phyloP scores from a whole-genome alignment of 2,888 invertebrate genomes.

The Penaeus monodon region DNA sequence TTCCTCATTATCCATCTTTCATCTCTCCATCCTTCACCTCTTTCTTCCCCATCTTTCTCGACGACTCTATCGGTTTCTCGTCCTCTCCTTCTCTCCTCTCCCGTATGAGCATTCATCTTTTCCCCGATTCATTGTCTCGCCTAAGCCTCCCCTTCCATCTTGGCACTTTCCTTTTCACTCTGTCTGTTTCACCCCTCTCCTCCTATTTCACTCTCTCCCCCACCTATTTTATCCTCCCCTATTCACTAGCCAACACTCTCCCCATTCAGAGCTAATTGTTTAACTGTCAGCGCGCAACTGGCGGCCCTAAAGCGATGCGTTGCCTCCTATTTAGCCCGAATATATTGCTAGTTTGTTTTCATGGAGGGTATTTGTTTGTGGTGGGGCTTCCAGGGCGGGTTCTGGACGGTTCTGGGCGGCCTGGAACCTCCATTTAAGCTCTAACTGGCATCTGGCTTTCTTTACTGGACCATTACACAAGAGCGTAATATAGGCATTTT shows the following conservation, averaged over 20 bases:
- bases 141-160: neutral
- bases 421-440: constrained; percentile 12
- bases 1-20: neutral
- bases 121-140: neutral
- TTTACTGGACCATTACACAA: constrained; percentile 11
- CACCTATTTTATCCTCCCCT: constrained; percentile 45
- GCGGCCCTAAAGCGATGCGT: constrained; percentile 51
- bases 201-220: constrained; percentile 27
- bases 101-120: neutral
- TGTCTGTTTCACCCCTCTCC: constrained; percentile 19
- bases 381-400: constrained; percentile 23
- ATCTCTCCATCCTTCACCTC: constrained; percentile 5
- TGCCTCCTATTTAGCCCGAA: constrained; percentile 46
- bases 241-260: constrained; percentile 53
- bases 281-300: constrained; percentile 56
- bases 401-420: neutral
- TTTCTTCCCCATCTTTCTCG: neutral
- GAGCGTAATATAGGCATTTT: neutral
- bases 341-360: constrained; percentile 53
- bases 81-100: neutral
- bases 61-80: neutral
- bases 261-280: constrained; percentile 58
- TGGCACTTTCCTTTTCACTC: constrained; percentile 15
- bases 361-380: constrained; percentile 46
- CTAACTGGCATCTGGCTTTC: constrained; percentile 33